phyloP scores from a whole-genome alignment of 1,140 invertebrate species.

The Paramacrobiotus metropolitanus region DNA sequence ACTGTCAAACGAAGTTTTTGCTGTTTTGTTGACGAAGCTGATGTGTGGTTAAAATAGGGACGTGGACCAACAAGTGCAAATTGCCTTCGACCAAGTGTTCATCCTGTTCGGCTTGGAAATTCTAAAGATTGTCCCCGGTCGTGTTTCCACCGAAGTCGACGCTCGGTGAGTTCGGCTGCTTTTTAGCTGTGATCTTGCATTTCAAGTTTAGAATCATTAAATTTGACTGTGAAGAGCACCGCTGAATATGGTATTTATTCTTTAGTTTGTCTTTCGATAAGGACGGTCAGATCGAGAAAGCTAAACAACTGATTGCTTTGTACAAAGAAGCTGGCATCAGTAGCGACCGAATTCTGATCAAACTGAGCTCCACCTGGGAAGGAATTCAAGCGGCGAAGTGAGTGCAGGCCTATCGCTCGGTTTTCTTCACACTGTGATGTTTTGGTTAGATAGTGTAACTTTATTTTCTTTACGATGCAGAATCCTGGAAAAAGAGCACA shows the following conservation, averaged over 20 bases:
- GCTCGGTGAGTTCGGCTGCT: constrained; percentile 36
- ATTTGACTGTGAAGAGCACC: no score
- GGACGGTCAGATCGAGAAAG: constrained; percentile 66
- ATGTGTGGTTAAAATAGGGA: no score
- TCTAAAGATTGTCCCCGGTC: constrained; percentile 83
- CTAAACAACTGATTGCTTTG: constrained; percentile 57
- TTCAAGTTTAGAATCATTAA: constrained; percentile 4
- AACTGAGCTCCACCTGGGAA: constrained; percentile 95
- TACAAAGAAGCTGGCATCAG: constrained; percentile 68
- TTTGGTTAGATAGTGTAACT: constrained; percentile 4
- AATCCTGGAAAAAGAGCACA: constrained; percentile 65
- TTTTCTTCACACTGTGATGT: constrained; percentile 6
- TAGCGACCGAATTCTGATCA: constrained; percentile 84
- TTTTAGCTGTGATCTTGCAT: constrained; percentile 2
- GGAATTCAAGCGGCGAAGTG: constrained; percentile 89
- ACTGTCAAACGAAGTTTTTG: no score
- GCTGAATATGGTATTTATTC: no score
- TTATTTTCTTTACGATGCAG: constrained; percentile 29
- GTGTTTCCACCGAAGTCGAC: constrained; percentile 96
- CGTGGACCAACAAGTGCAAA: constrained; percentile 30
- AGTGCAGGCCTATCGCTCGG: constrained; percentile 12
- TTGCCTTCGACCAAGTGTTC: constrained; percentile 73
- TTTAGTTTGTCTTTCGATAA: constrained; percentile 76
- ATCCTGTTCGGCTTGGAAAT: constrained; percentile 92
- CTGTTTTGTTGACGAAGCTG: no score